Conservation (phyloP, 2,113 vertebrate genomes). For the Puntigrus tetrazona region DNA sequence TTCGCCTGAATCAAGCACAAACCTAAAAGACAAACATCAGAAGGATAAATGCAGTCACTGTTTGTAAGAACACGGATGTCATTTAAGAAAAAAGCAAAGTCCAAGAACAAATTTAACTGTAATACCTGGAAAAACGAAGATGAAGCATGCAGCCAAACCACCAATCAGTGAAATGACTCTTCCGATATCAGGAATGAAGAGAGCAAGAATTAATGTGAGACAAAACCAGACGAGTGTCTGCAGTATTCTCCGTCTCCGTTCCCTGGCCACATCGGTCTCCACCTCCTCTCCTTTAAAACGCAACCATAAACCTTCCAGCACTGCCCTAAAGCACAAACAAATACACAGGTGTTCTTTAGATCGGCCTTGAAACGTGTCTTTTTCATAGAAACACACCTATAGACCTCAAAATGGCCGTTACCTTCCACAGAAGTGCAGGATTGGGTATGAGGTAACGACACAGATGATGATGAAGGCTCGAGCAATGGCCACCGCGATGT, state of each 20-base stretch:
- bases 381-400: slow-evolving; percentile 24
- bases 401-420: slow-evolving; percentile 59
- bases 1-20: slow-evolving; percentile 93
- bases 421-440: slow-evolving; percentile 97
- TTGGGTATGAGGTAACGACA: slow-evolving; percentile 94
- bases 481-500: slow-evolving; percentile 89
- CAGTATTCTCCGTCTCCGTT: slow-evolving; percentile 82
- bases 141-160: slow-evolving; percentile 94
- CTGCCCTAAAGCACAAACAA: slow-evolving; percentile 77
- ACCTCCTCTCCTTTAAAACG: slow-evolving; percentile 85
- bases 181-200: slow-evolving; percentile 96
- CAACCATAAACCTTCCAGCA: slow-evolving; percentile 94
- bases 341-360: neutral
- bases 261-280: slow-evolving; percentile 87
- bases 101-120: neutral
- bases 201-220: slow-evolving; percentile 87
- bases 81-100: neutral
- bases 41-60: slow-evolving; percentile 43
- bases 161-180: slow-evolving; percentile 94
- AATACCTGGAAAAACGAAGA: slow-evolving; percentile 93
- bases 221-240: slow-evolving; percentile 91
- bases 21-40: slow-evolving; percentile 68
- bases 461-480: slow-evolving; percentile 93
- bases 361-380: neutral
- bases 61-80: neutral